phyloP scores from a whole-genome alignment of 2,113 vertebrate species.

The Caranx ignobilis region DNA sequence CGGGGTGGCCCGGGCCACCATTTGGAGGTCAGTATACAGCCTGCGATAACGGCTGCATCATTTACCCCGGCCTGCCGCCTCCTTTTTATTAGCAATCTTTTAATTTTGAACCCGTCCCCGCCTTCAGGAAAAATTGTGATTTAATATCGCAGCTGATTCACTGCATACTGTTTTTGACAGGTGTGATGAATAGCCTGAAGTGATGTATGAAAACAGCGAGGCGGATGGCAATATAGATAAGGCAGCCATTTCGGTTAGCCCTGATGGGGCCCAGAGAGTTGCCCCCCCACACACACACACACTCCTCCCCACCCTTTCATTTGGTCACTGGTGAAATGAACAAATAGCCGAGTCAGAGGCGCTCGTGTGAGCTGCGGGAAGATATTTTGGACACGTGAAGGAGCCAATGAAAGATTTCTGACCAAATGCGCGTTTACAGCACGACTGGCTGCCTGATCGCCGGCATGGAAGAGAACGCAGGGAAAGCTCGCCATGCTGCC shows the following conservation, averaged over 20 bases:
- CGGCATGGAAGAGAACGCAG: neutral
- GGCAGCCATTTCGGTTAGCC: constrained; percentile 78
- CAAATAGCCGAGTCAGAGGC: constrained; percentile 72
- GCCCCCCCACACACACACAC: constrained; percentile 41
- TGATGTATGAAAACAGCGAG: constrained; percentile 86
- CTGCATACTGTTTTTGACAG: constrained; percentile 84
- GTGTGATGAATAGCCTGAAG: constrained; percentile 85
- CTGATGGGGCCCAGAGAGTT: constrained; percentile 74
- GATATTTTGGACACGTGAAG: constrained; percentile 54
- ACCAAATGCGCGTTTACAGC: constrained; percentile 55
- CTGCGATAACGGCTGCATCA: constrained; percentile 78
- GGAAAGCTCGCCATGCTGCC: constrained; percentile 1
- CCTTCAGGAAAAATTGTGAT: constrained; percentile 81
- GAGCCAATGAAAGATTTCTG: constrained; percentile 57
- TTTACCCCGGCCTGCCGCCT: constrained; percentile 81
- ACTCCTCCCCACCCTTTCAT: constrained; percentile 77
- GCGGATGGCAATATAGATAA: constrained; percentile 88
- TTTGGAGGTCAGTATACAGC: constrained; percentile 90
- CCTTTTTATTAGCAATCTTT: constrained; percentile 86
- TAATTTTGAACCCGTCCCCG: constrained; percentile 81
- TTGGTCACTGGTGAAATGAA: constrained; percentile 76
- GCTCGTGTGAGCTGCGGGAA: constrained; percentile 67
- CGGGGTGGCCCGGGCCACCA: constrained; percentile 82
- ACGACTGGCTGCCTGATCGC: constrained; percentile 11
- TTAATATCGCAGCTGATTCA: constrained; percentile 86